Conservation (phyloP, 2,797 vertebrate species). For the Taeniopygia guttata region DNA sequence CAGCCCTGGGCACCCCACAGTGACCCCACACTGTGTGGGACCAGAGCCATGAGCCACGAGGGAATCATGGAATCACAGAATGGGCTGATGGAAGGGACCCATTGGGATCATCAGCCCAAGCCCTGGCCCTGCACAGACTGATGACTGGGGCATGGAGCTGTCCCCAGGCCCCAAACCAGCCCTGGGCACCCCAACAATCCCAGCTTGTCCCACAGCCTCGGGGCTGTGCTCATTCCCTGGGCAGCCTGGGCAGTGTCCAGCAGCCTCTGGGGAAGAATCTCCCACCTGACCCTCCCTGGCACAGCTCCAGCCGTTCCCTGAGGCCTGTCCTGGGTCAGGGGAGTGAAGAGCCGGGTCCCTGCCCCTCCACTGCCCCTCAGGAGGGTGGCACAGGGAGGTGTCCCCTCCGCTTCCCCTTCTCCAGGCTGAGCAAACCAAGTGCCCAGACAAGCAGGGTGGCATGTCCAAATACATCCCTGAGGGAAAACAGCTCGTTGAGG, state of each 20-base stretch:
- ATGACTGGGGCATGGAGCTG: no score
- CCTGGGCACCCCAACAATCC: no score
- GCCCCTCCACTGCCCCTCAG: background rate
- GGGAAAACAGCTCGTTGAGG: background rate
- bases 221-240: background rate
- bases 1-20: background rate
- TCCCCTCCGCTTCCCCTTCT: background rate
- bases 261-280: background rate
- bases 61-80: background rate
- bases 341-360: background rate
- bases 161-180: no score
- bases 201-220: background rate
- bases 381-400: background rate
- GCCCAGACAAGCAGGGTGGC: background rate
- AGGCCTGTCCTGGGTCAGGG: background rate
- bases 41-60: background rate
- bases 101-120: no score
- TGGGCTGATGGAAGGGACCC: no score
- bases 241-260: background rate
- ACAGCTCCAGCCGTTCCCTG: background rate
- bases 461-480: background rate
- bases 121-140: background rate
- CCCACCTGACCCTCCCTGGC: background rate
- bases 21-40: background rate
- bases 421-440: background rate